Evolutionary conservation across 2,797 vertebrate species (phyloP).

Genomic region (Phalloptychus januarius): DNA sequence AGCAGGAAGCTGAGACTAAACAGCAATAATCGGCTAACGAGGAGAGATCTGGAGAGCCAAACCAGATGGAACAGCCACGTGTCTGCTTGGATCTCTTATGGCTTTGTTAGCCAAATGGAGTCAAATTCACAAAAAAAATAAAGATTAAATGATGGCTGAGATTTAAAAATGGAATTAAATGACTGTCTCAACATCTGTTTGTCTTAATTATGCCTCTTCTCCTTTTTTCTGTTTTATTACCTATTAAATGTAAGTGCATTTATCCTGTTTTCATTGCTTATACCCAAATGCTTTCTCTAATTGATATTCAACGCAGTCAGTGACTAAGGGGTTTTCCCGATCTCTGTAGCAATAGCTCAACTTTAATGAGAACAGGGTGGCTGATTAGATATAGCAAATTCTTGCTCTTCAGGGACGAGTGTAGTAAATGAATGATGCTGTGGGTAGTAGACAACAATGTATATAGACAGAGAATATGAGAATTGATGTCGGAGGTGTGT

Average conservation of each 20-base stretch:
- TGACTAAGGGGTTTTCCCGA: conserved; percentile 50
- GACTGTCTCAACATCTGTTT: not conserved
- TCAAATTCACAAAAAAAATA: conserved; percentile 34
- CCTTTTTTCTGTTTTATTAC: not conserved
- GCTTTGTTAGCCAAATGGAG: conserved; percentile 59
- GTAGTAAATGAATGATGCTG: conserved; percentile 56
- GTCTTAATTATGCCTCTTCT: not conserved
- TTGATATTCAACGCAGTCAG: conserved; percentile 62
- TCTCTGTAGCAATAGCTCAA: conserved; percentile 48
- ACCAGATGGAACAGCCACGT: conserved; percentile 69
- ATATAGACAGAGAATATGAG: conserved; percentile 28
- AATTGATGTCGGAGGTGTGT: conserved; percentile 10
- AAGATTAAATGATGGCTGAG: conserved; percentile 28
- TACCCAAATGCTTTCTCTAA: conserved; percentile 30
- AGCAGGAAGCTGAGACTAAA: conserved; percentile 77
- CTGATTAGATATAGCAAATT: conserved; percentile 67
- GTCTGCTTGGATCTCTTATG: conserved; percentile 48
- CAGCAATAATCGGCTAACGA: conserved; percentile 70
- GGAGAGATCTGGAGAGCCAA: conserved; percentile 69
- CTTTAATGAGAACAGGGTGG: conserved; percentile 64
- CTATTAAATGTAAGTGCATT: conserved; percentile 9
- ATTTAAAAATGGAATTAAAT: conserved; percentile 24
- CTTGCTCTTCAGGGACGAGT: conserved; percentile 60
- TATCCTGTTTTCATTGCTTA: conserved; percentile 7
- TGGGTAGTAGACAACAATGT: conserved; percentile 67